Evolutionary conservation across 2,888 invertebrate genomes (phyloP).

Genomic region (Trissolcus japonicus): DNA sequence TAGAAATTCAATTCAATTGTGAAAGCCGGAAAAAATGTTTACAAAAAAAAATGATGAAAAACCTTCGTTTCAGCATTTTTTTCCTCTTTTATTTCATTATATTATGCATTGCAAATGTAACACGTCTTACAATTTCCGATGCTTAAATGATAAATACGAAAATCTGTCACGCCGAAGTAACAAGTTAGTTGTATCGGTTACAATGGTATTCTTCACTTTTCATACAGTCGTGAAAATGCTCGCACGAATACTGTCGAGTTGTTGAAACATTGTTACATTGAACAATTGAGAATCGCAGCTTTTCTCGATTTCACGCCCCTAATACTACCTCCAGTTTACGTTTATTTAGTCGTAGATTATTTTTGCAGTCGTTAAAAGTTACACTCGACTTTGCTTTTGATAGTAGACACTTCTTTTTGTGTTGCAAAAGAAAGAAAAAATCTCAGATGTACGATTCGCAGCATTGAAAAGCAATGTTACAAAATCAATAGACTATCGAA

Average conservation of each 20-base stretch:
- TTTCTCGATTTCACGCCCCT: constrained; percentile 12
- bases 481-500: constrained; percentile 3
- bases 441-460: constrained; percentile 28
- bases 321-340: constrained; percentile 15
- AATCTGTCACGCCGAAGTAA: constrained; percentile 25
- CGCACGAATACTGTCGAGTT: constrained; percentile 32
- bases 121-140: constrained; percentile 29
- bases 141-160: constrained; percentile 24
- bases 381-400: constrained; percentile 2
- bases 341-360: constrained; percentile 8
- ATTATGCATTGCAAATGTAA: constrained; percentile 31
- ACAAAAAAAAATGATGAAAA: not conserved
- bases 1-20: constrained; percentile 1
- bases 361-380: constrained; percentile 1
- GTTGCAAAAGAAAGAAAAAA: not conserved
- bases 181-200: constrained; percentile 18
- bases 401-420: not conserved
- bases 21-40: not conserved
- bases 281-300: constrained; percentile 1
- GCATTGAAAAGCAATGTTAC: constrained; percentile 15
- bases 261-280: not conserved
- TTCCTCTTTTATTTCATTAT: constrained; percentile 19
- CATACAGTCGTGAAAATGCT: constrained; percentile 32
- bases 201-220: constrained; percentile 8
- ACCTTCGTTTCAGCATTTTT: constrained; percentile 7